Conservation (phyloP, 2,113 vertebrate species). For the Bothrops jararaca region DNA sequence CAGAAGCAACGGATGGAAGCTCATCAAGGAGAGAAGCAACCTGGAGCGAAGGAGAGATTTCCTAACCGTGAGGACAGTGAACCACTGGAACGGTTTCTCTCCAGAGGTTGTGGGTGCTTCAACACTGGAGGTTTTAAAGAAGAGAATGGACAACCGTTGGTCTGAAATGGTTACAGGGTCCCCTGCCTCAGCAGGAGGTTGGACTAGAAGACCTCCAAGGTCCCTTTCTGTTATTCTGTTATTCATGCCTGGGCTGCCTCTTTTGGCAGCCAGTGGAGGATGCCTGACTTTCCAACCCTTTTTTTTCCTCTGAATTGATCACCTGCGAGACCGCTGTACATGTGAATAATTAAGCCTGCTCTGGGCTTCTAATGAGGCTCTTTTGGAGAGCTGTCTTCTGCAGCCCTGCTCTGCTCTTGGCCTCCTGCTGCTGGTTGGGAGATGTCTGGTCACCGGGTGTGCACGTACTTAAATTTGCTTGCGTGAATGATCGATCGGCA, state of each 20-base stretch:
- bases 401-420: fast-evolving
- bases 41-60: background rate
- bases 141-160: too few species aligned
- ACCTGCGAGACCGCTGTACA: background rate
- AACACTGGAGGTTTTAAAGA: too few species aligned
- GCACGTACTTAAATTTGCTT: background rate
- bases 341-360: background rate
- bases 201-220: background rate
- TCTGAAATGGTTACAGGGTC: too few species aligned
- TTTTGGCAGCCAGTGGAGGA: background rate
- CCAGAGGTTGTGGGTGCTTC: too few species aligned
- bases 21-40: background rate
- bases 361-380: fast-evolving
- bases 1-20: background rate
- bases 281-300: background rate
- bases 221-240: background rate
- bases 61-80: too few species aligned
- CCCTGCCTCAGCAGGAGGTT: background rate
- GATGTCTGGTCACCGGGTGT: background rate
- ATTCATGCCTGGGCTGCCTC: background rate
- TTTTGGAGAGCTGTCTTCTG: background rate
- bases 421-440: slow-evolving; percentile 11
- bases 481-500: slow-evolving; percentile 7
- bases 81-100: too few species aligned
- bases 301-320: background rate